Evolutionary conservation across 2,113 vertebrate genomes (phyloP), one percentile per base, ranked within the genome.

Genomic region (Ptilorrhoa leucosticta): DNA sequence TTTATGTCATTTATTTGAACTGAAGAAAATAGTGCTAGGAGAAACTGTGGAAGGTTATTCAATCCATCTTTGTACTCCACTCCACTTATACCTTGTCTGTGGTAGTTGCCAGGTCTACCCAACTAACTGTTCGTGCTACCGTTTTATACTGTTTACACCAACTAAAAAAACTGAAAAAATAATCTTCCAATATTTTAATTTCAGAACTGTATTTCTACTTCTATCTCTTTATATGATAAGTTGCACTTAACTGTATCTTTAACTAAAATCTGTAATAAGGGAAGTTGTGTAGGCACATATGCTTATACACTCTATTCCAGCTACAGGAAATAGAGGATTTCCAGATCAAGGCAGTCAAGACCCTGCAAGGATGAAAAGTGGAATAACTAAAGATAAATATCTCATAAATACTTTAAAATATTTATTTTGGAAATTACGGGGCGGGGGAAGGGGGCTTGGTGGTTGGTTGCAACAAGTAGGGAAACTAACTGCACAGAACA

Each of bases 391-490:
- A 81, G 31, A 75, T 44, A 75, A 71, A 58, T 65, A 51, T 40
- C 57, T 80, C 18, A 72, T 57, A 72, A 80, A 86, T 58, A 56
- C 4, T 60, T 56, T 12, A 37, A 81, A 83, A 83, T 80, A 57
- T 11, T 86, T 50, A 3, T 37, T 80, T 87, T 63, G 16, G 18
- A 28, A 33, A 64, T 53, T 57, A 23, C 6, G 15, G 11, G 12
- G 15, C 14, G 4, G 2, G 3, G 11, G 3, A 16, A 16, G 3
- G 2, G 4, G 4, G 2, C 15, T 35, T 70, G 7, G 24, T 63
- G 22, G 15, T 42, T 58, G 4, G 1, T 65, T 81, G 27, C 37
- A 51, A 39, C 30, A 63, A 45, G 16, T 2, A 61, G 26, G 54
- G 30, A 77, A 72, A 70, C 22, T 65, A 81, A 66, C 35, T 70